A percentile compares a stretch with the other conserved stretches of the same genome.
Evolutionary conservation across 2,113 vertebrate species (phyloP).

Genomic region (Myiagra hebetior): DNA sequence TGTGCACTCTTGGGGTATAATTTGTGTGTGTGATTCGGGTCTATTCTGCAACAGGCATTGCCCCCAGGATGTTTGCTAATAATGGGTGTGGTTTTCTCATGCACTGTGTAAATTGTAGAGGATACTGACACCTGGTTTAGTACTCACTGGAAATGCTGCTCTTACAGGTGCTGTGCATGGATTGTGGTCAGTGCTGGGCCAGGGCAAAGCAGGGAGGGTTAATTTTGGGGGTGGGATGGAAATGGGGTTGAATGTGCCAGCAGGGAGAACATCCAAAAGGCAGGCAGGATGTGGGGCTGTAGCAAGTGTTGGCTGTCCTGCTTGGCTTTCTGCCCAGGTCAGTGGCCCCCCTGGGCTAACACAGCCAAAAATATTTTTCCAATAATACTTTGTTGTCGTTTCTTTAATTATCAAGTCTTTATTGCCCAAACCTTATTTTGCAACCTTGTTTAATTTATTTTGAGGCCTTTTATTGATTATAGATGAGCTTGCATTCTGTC

Average conservation of each 20-base stretch:
- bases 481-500: background rate
- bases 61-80: background rate
- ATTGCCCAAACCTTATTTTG: conserved; percentile 12
- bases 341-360: background rate
- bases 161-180: background rate
- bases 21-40: background rate
- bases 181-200: background rate
- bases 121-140: background rate
- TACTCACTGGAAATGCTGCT: background rate
- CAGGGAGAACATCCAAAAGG: background rate
- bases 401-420: conserved; percentile 14
- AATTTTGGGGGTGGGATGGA: background rate
- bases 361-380: background rate
- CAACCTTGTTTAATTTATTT: background rate
- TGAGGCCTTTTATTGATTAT: background rate
- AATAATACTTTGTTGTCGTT: background rate
- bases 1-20: background rate
- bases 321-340: background rate
- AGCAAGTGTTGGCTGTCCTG: background rate
- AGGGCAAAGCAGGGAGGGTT: background rate
- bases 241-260: background rate
- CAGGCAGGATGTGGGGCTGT: background rate
- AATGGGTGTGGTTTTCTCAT: background rate
- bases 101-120: background rate
- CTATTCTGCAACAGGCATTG: background rate